These are phyloP conservation scores for Setophaga kirtlandii DNA, from an alignment of 2,113 vertebrate species.

Conservation along the genomic window DNA sequence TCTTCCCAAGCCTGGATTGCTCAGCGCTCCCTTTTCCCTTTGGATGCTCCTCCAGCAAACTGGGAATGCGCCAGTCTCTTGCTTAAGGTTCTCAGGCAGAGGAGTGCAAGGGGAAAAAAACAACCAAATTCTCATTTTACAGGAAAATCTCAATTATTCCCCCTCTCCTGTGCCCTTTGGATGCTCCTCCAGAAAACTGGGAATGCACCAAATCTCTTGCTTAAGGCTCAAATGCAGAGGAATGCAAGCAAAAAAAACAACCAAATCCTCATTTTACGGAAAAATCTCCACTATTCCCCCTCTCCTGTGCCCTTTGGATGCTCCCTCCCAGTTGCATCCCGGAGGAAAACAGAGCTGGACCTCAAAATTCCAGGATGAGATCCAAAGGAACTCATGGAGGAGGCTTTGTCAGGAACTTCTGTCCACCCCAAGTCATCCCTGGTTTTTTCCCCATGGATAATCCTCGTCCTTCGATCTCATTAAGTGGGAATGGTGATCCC, in stretches of 20 bases:
- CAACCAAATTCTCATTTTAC: background rate
- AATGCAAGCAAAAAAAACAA: background rate
- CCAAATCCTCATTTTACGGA: background rate
- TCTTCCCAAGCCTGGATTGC: background rate
- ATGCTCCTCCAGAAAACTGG: background rate
- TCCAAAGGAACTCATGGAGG: background rate
- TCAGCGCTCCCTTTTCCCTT: background rate
- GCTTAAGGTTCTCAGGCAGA: background rate
- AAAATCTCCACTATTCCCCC: background rate
- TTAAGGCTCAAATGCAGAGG: background rate
- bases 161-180: background rate
- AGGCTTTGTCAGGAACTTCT: background rate
- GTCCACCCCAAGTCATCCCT: background rate
- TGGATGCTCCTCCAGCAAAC: background rate
- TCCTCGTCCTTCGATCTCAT: conserved; percentile 61
- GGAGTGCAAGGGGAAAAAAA: background rate
- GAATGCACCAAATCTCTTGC: background rate
- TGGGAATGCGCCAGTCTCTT: background rate
- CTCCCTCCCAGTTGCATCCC: background rate
- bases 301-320: background rate
- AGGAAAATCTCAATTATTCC: background rate
- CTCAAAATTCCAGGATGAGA: background rate
- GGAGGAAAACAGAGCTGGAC: background rate
- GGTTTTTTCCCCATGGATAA: background rate
- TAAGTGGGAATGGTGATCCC: conserved; percentile 72